These are phyloP conservation scores for Protonemura montana DNA, from an alignment of 2,888 invertebrate genomes.

Conservation along the genomic window DNA sequence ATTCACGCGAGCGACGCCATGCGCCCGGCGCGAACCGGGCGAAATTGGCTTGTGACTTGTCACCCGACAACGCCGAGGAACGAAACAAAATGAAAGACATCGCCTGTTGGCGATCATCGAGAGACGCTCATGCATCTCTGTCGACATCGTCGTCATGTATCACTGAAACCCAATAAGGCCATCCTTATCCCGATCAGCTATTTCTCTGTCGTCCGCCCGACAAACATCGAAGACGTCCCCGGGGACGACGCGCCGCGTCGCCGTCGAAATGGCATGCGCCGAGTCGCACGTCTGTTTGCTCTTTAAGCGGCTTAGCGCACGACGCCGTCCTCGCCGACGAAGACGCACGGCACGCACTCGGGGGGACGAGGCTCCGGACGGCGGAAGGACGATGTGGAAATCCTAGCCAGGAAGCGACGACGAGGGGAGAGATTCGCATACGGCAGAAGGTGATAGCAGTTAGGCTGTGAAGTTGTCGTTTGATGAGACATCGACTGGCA, in stretches of 20 bases:
- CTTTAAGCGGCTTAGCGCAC: slow-evolving; percentile 47
- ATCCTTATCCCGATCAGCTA: not conserved
- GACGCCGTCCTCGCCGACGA: not conserved
- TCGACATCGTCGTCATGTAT: not conserved
- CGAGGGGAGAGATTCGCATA: not conserved
- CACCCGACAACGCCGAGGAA: not conserved
- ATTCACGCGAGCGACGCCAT: not conserved
- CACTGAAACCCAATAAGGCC: slow-evolving; percentile 20
- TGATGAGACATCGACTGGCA: not conserved
- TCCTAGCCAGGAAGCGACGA: not conserved
- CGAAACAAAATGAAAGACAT: slow-evolving; percentile 35
- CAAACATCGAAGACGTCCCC: not conserved
- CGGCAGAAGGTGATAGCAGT: not conserved
- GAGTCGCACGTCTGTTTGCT: slow-evolving; percentile 21
- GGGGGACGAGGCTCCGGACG: not conserved
- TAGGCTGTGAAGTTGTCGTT: not conserved
- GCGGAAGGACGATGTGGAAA: not conserved
- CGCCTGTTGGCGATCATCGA: not conserved
- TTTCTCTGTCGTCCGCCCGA: not conserved
- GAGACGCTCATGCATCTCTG: not conserved
- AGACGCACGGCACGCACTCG: slow-evolving; percentile 46
- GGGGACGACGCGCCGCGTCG: not conserved
- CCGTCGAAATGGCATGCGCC: not conserved
- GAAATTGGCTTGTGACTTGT: not conserved
- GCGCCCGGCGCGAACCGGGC: not conserved